Evolutionary conservation across 1,140 invertebrate species (phyloP).

Genomic region (Drosophila bifasciata): DNA sequence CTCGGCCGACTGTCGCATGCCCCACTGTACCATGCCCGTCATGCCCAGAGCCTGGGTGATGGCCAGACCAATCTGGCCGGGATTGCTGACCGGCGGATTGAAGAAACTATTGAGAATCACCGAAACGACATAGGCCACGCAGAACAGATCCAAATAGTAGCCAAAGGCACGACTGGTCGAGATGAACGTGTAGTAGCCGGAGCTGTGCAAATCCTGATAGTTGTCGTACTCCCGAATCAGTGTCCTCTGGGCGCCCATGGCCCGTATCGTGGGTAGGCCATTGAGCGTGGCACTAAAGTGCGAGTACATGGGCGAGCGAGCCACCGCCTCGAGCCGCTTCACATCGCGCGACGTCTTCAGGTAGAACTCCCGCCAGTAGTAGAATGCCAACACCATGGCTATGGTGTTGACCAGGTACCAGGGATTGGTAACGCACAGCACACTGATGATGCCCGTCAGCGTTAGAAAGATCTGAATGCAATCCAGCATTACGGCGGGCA

Average conservation of each 20-base stretch:
- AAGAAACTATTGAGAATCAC: constrained; percentile 87
- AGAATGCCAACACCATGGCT: constrained; percentile 89
- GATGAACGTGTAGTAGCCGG: constrained; percentile 91
- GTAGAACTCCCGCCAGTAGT: constrained; percentile 91
- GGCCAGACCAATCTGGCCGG: constrained; percentile 91
- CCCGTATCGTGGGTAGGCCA: constrained; percentile 91
- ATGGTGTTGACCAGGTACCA: constrained; percentile 90
- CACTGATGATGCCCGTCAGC: constrained; percentile 89
- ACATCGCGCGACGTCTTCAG: constrained; percentile 92
- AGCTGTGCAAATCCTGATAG: constrained; percentile 88
- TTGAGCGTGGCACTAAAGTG: constrained; percentile 90
- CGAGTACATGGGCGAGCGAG: constrained; percentile 91
- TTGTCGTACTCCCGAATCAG: constrained; percentile 88
- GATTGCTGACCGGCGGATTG: constrained; percentile 84
- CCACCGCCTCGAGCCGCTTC: constrained; percentile 93
- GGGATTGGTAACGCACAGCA: constrained; percentile 90
- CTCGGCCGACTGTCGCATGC: constrained; percentile 88
- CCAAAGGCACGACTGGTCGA: constrained; percentile 92
- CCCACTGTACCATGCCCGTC: constrained; percentile 88
- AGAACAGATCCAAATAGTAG: constrained; percentile 90
- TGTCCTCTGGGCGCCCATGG: constrained; percentile 86
- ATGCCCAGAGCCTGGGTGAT: constrained; percentile 93
- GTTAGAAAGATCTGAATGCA: constrained; percentile 90
- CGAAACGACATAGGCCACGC: constrained; percentile 88
- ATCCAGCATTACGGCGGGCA: constrained; percentile 88